A percentile compares a stretch with the other conserved stretches of the same genome.
These are phyloP conservation scores for Promerops cafer DNA, from an alignment of 2,113 vertebrate genomes.

Conservation along the genomic window DNA sequence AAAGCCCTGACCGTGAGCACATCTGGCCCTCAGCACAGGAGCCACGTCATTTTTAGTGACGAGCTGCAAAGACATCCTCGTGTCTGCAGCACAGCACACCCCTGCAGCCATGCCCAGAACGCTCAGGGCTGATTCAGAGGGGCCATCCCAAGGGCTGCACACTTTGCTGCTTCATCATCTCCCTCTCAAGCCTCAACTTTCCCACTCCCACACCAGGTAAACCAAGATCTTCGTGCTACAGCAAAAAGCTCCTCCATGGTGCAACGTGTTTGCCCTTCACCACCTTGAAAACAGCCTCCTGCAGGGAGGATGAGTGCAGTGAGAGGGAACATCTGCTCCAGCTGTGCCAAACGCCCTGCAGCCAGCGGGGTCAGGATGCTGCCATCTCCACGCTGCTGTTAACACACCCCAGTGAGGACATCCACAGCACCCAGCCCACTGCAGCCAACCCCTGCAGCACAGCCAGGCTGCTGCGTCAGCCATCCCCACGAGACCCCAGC, in stretches of 20 bases:
- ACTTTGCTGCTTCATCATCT: neutral
- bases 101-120: neutral
- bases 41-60: neutral
- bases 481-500: neutral
- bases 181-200: neutral
- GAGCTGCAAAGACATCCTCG: neutral
- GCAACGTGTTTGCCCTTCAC: fast-evolving
- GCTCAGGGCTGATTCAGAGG: neutral
- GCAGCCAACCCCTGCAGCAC: neutral
- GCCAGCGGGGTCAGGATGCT: neutral
- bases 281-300: neutral
- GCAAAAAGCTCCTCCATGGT: neutral
- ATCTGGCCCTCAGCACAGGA: neutral
- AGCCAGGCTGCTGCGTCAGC: neutral
- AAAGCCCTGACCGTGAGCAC: neutral
- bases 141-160: neutral
- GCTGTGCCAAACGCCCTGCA: neutral
- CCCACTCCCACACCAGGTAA: neutral
- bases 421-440: neutral
- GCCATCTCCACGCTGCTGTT: neutral
- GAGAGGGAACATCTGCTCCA: neutral
- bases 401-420: neutral
- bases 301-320: neutral
- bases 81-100: neutral
- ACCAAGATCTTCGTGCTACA: neutral